These are phyloP conservation scores for Xiphophorus couchianus DNA, from an alignment of 2,113 vertebrate genomes.

Conservation along the genomic window DNA sequence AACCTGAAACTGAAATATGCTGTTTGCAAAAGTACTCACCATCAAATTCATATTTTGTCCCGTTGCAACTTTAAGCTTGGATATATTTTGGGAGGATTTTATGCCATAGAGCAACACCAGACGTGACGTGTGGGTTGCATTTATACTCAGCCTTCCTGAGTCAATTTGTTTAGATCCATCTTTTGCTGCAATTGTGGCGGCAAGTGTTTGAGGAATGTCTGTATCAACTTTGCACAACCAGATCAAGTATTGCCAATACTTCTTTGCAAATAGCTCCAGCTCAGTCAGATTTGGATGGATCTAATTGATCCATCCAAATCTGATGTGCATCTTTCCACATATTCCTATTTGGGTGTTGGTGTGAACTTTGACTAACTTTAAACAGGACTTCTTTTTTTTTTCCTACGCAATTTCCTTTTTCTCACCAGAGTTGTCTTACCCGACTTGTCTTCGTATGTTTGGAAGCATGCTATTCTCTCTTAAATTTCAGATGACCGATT, in stretches of 20 bases:
- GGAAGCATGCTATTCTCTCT: not conserved
- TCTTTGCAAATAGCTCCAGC: not conserved
- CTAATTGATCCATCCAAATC: no score
- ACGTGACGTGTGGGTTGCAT: not conserved
- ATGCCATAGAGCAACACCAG: not conserved
- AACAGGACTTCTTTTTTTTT: no score
- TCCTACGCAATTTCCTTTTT: no score
- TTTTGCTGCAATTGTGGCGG: not conserved
- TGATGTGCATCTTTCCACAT: not conserved
- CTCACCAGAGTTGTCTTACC: no score
- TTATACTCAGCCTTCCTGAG: not conserved
- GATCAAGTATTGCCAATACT: not conserved
- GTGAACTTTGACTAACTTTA: not conserved
- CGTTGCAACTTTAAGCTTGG: not conserved
- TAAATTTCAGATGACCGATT: not conserved
- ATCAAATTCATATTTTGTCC: not conserved
- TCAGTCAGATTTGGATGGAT: not conserved
- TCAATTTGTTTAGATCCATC: not conserved
- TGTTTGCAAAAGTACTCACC: not conserved
- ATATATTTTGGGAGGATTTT: not conserved
- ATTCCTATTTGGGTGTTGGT: not conserved
- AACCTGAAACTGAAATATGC: not conserved
- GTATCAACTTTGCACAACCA: not conserved
- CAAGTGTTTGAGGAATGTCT: not conserved
- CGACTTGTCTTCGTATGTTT: not conserved